phyloP scores from a whole-genome alignment of 2,113 vertebrate species.

The Melanostigma gelatinosum region DNA sequence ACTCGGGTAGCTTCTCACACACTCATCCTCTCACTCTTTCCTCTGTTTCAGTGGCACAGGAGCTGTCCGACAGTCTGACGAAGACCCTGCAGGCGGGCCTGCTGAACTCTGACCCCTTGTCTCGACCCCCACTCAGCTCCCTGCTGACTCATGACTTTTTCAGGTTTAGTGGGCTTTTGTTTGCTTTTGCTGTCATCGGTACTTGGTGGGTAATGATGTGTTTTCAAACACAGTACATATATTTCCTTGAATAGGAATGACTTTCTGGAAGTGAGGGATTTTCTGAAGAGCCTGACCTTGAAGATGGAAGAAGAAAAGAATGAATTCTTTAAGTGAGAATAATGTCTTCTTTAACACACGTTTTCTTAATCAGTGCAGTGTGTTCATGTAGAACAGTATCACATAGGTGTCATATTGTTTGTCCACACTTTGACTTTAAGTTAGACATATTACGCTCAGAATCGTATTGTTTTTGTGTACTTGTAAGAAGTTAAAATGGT shows the following conservation, averaged over 20 bases:
- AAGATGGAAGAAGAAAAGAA: constrained; percentile 98
- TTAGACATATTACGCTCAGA: neutral
- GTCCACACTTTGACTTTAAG: neutral
- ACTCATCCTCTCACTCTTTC: neutral
- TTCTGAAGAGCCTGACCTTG: constrained; percentile 94
- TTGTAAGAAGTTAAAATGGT: neutral
- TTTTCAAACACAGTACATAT: constrained; percentile 7
- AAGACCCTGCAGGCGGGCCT: constrained; percentile 86
- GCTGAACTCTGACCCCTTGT: constrained; percentile 86
- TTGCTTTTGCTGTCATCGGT: neutral
- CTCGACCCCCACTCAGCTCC: constrained; percentile 86
- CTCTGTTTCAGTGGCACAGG: constrained; percentile 76
- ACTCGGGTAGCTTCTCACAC: neutral
- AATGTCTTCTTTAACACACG: neutral
- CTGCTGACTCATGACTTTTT: constrained; percentile 93
- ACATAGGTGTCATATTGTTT: neutral
- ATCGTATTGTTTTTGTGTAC: neutral
- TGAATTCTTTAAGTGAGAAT: constrained; percentile 97
- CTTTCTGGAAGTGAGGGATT: constrained; percentile 95
- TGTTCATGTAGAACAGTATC: neutral
- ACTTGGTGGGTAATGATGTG: fast-evolving
- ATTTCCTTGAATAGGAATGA: constrained; percentile 88
- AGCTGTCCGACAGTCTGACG: constrained; percentile 83
- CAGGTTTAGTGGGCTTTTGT: constrained; percentile 85
- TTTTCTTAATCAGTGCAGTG: neutral